Base-by-base conservation (phyloP, 2,888 invertebrate genomes). In the Eupeodes latifasciatus region DNA sequence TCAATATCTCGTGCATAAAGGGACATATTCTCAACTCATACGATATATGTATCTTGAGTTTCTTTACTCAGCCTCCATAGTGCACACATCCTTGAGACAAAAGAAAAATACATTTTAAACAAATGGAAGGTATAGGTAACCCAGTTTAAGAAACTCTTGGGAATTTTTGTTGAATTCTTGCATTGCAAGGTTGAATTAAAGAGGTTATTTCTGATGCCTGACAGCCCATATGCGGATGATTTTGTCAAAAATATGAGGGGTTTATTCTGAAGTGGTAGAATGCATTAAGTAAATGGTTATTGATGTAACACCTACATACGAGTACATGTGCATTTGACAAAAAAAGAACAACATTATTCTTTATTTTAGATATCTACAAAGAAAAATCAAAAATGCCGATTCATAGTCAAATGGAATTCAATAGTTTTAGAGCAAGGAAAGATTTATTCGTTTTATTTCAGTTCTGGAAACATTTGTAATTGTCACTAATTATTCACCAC, bases 181-280 rank as follows among this genome's bases (percentile, higher is more conserved):
- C 67, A 69, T 69, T 51, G 49, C 67, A 69, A 53, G 67, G 67
- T 69, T 53, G 36, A 69, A 16, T 53, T 4, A 16, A 34, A 53
- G 36, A 6, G 36, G 27, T 36, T 2, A 40, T 5, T 40, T 9
- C 9, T 40, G 40, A 40, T 40, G 19, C 12, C 14, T 19, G 7
- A 47, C 19, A 66, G 27, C 7, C 6, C 9, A 14, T 9, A 27
- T 27, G 19, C 19, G 3, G 47, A 47, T 47, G 62, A 9, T 47
- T 66, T 12, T 64, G 44, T 47, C 11, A 47, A 64, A 47, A 16
- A 5, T 44, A 19, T 40, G 1, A 62, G 0, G 10, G 4, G 44
- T 44, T 16, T 44, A 40, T 14, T 19, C 44, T 64, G 44, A 64
- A 64, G 40, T 64, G 64, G 16, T n/a, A 14, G 40, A 14, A 16